Conservation (phyloP, 2,113 vertebrate species). For the Haplotaxodon microlepis region DNA sequence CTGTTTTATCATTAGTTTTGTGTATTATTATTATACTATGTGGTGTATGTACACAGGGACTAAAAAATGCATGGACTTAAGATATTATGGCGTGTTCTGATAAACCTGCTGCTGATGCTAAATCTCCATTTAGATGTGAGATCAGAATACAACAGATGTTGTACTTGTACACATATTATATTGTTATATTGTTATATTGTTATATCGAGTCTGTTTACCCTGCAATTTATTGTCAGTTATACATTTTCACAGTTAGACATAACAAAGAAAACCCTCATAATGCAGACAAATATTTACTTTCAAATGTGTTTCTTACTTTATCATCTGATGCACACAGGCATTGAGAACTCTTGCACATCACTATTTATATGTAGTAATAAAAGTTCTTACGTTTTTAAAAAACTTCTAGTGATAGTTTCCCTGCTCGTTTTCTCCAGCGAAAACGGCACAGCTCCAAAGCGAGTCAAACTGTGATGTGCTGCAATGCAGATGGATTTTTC, state of each 20-base stretch:
- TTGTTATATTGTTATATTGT: background rate
- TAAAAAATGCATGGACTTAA: background rate
- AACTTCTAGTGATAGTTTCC: constrained; percentile 7
- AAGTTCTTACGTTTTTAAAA: background rate
- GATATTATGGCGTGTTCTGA: background rate
- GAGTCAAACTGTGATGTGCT: constrained; percentile 55
- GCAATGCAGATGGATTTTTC: constrained; percentile 69
- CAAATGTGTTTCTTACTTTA: background rate
- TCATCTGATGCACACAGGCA: background rate
- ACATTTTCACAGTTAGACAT: background rate
- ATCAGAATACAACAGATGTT: background rate
- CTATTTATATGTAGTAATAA: background rate
- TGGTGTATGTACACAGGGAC: background rate
- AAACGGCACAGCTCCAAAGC: constrained; percentile 33
- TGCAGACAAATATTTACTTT: background rate
- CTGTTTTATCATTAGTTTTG: background rate
- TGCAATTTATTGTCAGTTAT: background rate
- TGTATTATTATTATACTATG: background rate
- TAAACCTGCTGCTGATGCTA: background rate
- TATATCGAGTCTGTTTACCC: no score
- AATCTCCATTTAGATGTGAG: background rate
- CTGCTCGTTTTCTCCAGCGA: constrained; percentile 13
- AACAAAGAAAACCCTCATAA: background rate
- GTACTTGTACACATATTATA: background rate
- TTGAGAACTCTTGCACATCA: background rate